Evolutionary conservation across 2,888 invertebrate species (phyloP).

Genomic region (Cabera pusaria): DNA sequence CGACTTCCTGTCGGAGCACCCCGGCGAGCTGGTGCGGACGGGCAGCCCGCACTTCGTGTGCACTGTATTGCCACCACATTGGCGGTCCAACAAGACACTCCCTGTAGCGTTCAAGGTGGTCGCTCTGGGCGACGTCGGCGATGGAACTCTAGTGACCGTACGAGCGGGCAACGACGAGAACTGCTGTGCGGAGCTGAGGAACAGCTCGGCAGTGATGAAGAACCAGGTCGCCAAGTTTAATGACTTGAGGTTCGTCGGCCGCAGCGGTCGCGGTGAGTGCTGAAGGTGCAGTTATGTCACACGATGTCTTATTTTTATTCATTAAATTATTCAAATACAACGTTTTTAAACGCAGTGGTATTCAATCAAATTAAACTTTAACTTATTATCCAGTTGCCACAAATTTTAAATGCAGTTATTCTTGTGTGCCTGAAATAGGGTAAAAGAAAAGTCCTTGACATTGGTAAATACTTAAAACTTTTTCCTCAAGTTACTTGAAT

Average conservation of each 20-base stretch:
- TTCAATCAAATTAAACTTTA: no score
- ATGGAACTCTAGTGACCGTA: slow-evolving; percentile 98
- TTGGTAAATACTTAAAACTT: slow-evolving; percentile 67
- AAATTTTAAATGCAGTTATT: no score
- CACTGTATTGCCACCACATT: slow-evolving; percentile 96
- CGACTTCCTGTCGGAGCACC: slow-evolving; percentile 94
- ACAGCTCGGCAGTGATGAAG: slow-evolving; percentile 98
- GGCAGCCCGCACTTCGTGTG: slow-evolving; percentile 97
- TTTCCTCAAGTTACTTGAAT: slow-evolving; percentile 68
- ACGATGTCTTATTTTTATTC: slow-evolving; percentile 41
- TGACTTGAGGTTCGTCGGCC: slow-evolving; percentile 98
- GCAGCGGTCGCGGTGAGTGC: slow-evolving; percentile 98
- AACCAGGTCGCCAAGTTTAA: slow-evolving; percentile 99
- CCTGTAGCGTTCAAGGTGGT: slow-evolving; percentile 99
- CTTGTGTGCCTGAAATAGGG: no score
- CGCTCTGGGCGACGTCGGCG: slow-evolving; percentile 96
- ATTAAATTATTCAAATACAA: no score
- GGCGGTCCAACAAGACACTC: slow-evolving; percentile 99
- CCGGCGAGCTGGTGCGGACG: slow-evolving; percentile 95
- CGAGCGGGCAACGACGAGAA: slow-evolving; percentile 99
- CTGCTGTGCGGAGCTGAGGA: slow-evolving; percentile 96
- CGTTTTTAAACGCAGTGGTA: no score
- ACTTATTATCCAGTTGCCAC: no score
- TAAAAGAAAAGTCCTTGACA: slow-evolving; percentile 60
- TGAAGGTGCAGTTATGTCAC: slow-evolving; percentile 78